Conservation (phyloP, 2,797 vertebrate species). For the Champsocephalus gunnari region DNA sequence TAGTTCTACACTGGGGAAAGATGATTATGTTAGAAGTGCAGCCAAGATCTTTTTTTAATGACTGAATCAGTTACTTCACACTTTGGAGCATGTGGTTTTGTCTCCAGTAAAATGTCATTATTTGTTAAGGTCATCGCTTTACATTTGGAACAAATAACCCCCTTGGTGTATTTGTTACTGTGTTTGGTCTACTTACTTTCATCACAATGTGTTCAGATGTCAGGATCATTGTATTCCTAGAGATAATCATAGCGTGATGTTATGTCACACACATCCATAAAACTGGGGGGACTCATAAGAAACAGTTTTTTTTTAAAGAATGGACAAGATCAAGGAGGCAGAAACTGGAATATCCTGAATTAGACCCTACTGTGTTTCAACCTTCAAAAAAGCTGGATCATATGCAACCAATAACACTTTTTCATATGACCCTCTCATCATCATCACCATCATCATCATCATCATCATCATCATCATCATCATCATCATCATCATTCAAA, state of each 20-base stretch:
- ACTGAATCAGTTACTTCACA: not conserved
- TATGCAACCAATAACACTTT: not conserved
- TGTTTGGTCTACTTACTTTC: no score
- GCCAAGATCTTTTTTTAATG: not conserved
- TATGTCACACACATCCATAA: rapidly evolving
- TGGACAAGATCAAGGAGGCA: no score
- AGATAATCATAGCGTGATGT: not conserved
- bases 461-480: no score
- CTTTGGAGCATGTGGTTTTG: not conserved
- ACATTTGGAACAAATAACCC: not conserved
- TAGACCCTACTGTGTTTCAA: not conserved
- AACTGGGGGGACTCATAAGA: not conserved
- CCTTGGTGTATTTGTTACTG: not conserved
- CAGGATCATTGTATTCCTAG: not conserved
- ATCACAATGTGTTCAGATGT: no score
- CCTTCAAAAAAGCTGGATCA: not conserved
- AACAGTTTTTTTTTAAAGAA: no score
- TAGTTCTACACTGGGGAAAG: not conserved
- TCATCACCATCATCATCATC: not conserved
- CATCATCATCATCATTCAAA: not conserved
- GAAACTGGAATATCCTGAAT: no score
- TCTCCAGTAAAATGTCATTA: not conserved
- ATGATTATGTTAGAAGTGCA: not conserved
- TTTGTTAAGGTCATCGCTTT: not conserved
- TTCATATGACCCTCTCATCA: not conserved